Conservation (phyloP, 92 coral and sea anemone genomes). For the Paramuricea clavata region DNA sequence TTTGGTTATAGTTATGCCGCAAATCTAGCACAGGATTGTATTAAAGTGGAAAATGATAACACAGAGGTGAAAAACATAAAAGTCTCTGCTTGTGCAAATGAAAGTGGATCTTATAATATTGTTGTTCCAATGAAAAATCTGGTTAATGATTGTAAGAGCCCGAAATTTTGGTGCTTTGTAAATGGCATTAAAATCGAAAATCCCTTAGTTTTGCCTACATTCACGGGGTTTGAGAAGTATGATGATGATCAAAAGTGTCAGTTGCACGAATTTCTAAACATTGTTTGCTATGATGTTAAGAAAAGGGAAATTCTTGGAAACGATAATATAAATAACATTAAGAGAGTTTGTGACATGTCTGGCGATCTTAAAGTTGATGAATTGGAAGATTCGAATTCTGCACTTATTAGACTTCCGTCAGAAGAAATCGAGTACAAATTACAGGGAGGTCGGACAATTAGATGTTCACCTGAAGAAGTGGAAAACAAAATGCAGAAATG, state of each 20-base stretch:
- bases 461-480: neutral
- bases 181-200: neutral
- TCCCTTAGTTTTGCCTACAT: neutral
- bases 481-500: neutral
- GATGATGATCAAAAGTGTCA: neutral
- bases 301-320: constrained; percentile 29
- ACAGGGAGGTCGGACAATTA: neutral
- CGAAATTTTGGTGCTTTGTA: constrained; percentile 13
- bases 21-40: neutral
- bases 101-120: neutral
- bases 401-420: neutral
- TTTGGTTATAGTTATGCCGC: neutral
- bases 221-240: neutral
- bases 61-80: neutral
- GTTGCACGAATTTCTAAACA: neutral
- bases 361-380: neutral
- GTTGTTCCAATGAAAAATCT: neutral
- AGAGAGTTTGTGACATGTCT: constrained; percentile 14
- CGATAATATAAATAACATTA: constrained; percentile 41
- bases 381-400: too few relatives aligned
- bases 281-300: constrained; percentile 17
- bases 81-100: neutral
- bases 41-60: neutral
- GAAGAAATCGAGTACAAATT: neutral
- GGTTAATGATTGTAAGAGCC: neutral